Evolutionary conservation across 2,797 vertebrate species (phyloP), one percentile per base, ranked within the genome.

Genomic region (Pampus argenteus): DNA sequence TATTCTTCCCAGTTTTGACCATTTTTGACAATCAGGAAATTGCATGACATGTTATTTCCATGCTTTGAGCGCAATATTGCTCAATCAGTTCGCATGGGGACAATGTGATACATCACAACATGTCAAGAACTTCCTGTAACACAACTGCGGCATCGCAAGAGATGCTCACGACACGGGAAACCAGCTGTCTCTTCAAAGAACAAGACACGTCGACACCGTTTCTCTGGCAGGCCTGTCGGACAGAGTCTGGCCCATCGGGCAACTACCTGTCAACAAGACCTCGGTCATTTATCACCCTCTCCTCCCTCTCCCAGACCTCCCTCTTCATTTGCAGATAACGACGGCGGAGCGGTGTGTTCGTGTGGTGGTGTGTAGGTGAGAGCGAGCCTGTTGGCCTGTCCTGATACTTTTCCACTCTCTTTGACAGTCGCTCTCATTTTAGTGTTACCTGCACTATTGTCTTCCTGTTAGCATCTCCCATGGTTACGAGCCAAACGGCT

Each of bases 171-270:
- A 74, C 64, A 51, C 25, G 1, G 67, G 71, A 79, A 66, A 65
- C 76, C 47, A 74, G 64, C 85, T 85, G 89, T 80, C 82, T 86
- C 87, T 89, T 91, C 88, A 92, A 88, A 92, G 87, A 79, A 57
- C 81, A 55, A 74, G 72, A 84, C 86, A 81, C 69, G 49, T 90
- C 87, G 86, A 80, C 88, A 76, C 29, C 4, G 66, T 50, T 73
- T 84, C 65, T 83, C 18, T 69, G 74, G 44, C 84, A 57, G 65
- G 26, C 59, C 76, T 81, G 78, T 78, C 67, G 36, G 78, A 86
- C 66, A 70, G n/a, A 77, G 71, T 63, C 54, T 57, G 74, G 74
- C 29, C 66, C 76, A 71, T 66, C 38, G 45, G 73, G 78, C 82
- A 86, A 84, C 83, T 58, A 87, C 77, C 82, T 85, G 88, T 91